Conservation (phyloP, 2,113 vertebrate genomes). For the Dromas ardeola region DNA sequence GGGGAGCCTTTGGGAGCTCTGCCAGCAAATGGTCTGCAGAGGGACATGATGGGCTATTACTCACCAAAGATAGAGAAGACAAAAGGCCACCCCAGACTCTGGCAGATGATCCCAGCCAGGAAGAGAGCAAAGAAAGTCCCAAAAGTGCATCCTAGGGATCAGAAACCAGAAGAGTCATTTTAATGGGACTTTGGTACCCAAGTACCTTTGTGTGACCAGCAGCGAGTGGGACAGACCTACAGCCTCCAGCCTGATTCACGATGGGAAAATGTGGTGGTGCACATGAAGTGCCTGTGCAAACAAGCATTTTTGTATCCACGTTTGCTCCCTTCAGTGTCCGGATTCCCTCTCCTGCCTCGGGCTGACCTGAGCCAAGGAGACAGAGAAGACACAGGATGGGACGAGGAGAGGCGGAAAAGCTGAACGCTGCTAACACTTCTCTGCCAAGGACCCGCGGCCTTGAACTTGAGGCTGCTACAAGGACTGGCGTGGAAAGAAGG, state of each 20-base stretch:
- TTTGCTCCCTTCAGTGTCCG: not conserved
- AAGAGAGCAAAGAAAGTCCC: conserved; percentile 78
- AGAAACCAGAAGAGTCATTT: not conserved
- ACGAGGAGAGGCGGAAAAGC: not conserved
- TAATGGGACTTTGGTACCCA: not conserved
- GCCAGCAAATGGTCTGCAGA: not conserved
- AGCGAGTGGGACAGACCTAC: not conserved
- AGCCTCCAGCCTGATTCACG: not conserved
- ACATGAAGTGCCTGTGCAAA: not conserved
- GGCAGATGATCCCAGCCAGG: conserved; percentile 76
- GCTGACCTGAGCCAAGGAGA: not conserved
- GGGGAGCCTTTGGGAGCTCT: not conserved
- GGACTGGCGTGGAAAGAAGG: not conserved
- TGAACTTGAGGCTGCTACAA: not conserved
- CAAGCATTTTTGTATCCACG: not conserved
- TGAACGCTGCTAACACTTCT: not conserved
- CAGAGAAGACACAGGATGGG: not conserved
- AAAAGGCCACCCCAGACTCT: conserved; percentile 78
- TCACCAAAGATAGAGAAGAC: conserved; percentile 83
- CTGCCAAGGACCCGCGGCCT: not conserved
- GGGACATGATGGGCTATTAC: not conserved
- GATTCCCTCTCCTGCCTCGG: not conserved
- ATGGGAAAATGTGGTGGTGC: not conserved
- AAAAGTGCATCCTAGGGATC: conserved; percentile 63
- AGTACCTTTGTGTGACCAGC: not conserved